Conservation (phyloP, 2,113 vertebrate genomes). For the Pelodiscus sinensis region DNA sequence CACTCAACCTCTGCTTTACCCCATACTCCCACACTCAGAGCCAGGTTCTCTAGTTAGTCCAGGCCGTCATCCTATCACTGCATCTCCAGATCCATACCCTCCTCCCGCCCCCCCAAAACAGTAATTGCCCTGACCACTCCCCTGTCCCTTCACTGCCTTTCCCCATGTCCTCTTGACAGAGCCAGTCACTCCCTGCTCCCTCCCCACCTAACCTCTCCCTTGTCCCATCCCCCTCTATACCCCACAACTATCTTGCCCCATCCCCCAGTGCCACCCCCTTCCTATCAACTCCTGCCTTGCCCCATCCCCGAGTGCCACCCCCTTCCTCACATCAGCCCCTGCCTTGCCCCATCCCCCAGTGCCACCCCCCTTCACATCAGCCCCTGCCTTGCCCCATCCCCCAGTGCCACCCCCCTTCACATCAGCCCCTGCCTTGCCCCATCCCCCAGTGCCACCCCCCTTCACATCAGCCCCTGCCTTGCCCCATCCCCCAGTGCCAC, state of each 20-base stretch:
- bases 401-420: background rate
- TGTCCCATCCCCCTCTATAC: no score
- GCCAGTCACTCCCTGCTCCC: background rate
- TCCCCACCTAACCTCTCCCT: background rate
- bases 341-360: no score
- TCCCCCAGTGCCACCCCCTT: no score
- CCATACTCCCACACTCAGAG: background rate
- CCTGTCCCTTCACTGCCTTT: background rate
- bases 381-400: no score
- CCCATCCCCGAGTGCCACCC: no score
- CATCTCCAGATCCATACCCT: background rate
- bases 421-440: background rate
- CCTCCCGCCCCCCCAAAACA: background rate
- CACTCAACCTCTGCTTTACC: background rate
- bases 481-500: no score
- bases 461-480: no score
- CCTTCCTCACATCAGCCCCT: background rate
- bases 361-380: no score
- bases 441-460: background rate
- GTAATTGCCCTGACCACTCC: background rate
- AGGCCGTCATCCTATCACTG: background rate
- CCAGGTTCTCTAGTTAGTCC: background rate
- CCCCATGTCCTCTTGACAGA: background rate
- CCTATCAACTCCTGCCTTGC: no score
- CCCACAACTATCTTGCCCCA: no score